A percentile compares a stretch with the other conserved stretches of the same genome.
Evolutionary conservation across 2,888 invertebrate genomes (phyloP).

Genomic region (Resseliella maxima): DNA sequence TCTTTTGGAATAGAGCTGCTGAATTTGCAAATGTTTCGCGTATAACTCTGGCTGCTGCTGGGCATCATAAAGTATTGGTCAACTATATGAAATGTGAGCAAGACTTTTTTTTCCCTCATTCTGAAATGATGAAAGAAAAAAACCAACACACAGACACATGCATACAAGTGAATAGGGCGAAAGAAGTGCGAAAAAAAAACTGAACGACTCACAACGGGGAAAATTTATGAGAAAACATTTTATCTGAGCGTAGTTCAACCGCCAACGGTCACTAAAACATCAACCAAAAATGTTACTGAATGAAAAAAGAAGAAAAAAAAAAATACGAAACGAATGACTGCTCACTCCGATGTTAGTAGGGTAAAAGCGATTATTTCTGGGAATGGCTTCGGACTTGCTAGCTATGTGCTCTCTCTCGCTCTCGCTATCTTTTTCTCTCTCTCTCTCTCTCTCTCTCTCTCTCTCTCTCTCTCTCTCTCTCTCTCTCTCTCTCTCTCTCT

Average conservation of each 20-base stretch:
- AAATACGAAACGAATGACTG: too few relatives aligned
- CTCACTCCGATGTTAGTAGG: not conserved
- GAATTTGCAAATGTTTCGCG: slow-evolving; percentile 43
- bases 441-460: too few relatives aligned
- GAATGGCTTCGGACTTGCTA: slow-evolving; percentile 10
- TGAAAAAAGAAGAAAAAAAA: not conserved
- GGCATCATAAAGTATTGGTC: slow-evolving; percentile 45
- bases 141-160: too few relatives aligned
- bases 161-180: slow-evolving; percentile 30
- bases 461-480: not conserved
- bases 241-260: slow-evolving; percentile 54
- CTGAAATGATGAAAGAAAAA: not conserved
- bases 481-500: not conserved
- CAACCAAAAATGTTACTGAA: not conserved
- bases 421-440: not conserved
- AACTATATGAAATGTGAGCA: slow-evolving; percentile 31
- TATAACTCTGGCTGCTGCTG: slow-evolving; percentile 37
- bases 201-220: not conserved
- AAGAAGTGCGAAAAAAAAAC: slow-evolving; percentile 30
- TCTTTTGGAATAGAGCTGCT: not conserved
- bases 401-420: not conserved
- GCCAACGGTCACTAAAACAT: slow-evolving; percentile 55
- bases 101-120: slow-evolving; percentile 13
- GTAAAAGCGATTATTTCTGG: slow-evolving; percentile 49
- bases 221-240: slow-evolving; percentile 55